Evolutionary conservation across 2,113 vertebrate species (phyloP).

Genomic region (Hylia prasina): DNA sequence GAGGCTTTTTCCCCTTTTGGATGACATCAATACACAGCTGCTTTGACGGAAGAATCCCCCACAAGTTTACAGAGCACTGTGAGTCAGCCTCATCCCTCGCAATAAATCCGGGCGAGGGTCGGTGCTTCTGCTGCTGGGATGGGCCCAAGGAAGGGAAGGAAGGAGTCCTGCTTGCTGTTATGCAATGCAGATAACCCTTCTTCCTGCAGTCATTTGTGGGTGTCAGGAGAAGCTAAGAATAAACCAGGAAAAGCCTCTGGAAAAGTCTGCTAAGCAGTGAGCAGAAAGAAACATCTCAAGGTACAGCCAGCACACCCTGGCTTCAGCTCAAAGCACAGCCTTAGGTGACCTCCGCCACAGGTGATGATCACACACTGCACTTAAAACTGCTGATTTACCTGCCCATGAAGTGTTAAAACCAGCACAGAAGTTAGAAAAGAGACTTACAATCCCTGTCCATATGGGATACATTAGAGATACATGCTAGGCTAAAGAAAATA

Average conservation of each 20-base stretch:
- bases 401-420: background rate
- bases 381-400: background rate
- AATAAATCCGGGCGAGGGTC: background rate
- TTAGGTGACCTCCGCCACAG: background rate
- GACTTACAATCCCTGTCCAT: background rate
- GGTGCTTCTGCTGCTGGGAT: background rate
- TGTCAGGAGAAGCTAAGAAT: slow-evolving; percentile 1
- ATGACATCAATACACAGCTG: background rate
- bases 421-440: background rate
- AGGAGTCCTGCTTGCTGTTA: background rate
- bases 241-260: slow-evolving; percentile 11
- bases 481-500: background rate
- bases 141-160: background rate
- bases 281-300: background rate
- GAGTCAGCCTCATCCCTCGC: rapidly evolving
- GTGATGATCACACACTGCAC: background rate
- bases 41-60: background rate
- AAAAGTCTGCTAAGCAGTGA: background rate
- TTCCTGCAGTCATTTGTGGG: background rate
- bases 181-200: background rate
- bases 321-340: background rate
- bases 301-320: rapidly evolving
- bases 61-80: background rate
- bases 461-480: background rate
- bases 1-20: background rate